Evolutionary conservation across 2,797 vertebrate species (phyloP).

Genomic region (Crenuchus spilurus): DNA sequence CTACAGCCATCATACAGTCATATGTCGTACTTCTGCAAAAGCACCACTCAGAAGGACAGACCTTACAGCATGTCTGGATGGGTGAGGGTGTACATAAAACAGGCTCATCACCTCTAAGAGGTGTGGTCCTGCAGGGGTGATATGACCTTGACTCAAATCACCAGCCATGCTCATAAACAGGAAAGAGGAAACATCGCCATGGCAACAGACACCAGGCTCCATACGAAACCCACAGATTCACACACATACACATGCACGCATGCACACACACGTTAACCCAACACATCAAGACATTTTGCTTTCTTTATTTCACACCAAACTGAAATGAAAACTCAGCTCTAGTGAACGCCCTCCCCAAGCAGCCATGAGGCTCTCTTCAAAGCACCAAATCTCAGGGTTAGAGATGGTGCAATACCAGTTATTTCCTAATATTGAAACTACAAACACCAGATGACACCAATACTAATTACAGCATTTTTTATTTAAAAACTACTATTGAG

Average conservation of each 20-base stretch:
- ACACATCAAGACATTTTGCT: constrained; percentile 46
- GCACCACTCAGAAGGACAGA: background rate
- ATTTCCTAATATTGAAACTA: too few relatives aligned
- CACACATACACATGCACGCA: constrained; percentile 42
- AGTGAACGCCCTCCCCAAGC: background rate
- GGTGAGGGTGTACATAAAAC: constrained; percentile 36
- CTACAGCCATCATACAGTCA: background rate
- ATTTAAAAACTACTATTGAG: too few relatives aligned
- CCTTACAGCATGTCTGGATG: background rate
- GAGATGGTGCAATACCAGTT: too few relatives aligned
- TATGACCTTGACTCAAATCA: constrained; percentile 87
- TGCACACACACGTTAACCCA: constrained; percentile 42
- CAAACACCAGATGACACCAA: too few relatives aligned
- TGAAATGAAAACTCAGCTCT: constrained; percentile 39
- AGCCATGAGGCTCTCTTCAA: constrained; percentile 1
- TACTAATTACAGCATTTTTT: too few relatives aligned
- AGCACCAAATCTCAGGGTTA: constrained; percentile 18
- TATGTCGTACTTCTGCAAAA: background rate
- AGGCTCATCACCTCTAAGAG: constrained; percentile 56
- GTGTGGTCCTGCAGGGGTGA: constrained; percentile 69
- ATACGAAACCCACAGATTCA: constrained; percentile 81
- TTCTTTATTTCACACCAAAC: constrained; percentile 19
- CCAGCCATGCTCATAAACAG: constrained; percentile 80
- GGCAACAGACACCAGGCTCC: constrained; percentile 86
- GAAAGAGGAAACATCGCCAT: constrained; percentile 89